Evolutionary conservation across 2,797 vertebrate species (phyloP).

Genomic region (Streptopelia turtur): DNA sequence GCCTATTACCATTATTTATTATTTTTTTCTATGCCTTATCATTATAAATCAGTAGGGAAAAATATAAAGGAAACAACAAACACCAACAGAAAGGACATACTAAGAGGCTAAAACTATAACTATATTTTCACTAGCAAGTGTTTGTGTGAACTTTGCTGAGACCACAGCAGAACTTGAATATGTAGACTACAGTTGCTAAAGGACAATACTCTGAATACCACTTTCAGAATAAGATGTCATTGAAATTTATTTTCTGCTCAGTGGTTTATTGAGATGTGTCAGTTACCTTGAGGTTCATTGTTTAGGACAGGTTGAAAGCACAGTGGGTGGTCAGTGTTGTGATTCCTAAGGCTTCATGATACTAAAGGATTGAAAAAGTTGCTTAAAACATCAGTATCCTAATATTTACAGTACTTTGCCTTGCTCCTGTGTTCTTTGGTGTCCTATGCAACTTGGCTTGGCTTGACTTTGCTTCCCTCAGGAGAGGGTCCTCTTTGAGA

Average conservation of each 20-base stretch:
- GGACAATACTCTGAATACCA: neutral
- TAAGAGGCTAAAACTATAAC: neutral
- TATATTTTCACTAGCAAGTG: neutral
- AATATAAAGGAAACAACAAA: too few relatives aligned
- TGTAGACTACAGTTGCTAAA: neutral
- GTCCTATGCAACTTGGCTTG: neutral
- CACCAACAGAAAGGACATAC: neutral
- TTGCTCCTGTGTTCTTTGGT: neutral
- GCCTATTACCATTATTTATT: neutral
- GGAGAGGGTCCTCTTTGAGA: neutral
- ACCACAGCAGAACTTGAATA: neutral
- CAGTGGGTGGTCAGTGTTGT: neutral
- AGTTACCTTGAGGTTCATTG: neutral
- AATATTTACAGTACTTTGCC: neutral
- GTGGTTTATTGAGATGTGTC: neutral
- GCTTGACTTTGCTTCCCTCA: neutral
- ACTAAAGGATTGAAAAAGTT: neutral
- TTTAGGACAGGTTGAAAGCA: neutral
- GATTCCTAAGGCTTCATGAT: neutral
- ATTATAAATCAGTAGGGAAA: neutral
- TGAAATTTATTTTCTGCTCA: neutral
- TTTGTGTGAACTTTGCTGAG: neutral
- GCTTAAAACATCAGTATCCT: neutral
- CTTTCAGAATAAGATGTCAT: neutral
- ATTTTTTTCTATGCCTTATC: neutral